These are phyloP conservation scores for Centropus unirufus DNA, from an alignment of 2,113 vertebrate species.

Conservation along the genomic window DNA sequence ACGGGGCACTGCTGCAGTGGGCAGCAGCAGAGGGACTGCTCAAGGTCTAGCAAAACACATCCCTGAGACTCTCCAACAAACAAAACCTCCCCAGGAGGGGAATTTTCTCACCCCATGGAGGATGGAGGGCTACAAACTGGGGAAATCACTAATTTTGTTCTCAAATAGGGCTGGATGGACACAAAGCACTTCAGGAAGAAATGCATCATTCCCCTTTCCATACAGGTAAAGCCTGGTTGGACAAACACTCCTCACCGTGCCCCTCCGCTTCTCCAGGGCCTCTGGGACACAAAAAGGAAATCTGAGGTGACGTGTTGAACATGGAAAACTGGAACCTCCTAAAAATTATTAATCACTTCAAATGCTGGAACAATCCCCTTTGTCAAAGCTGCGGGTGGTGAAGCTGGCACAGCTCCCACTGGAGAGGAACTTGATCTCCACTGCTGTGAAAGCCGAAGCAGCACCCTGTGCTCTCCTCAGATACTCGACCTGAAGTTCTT, in stretches of 20 bases:
- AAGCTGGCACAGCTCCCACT: background rate
- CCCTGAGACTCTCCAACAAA: background rate
- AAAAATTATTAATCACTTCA: background rate
- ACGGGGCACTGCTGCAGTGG: background rate
- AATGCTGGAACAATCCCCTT: background rate
- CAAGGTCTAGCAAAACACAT: background rate
- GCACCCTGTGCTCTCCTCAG: background rate
- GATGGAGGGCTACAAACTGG: background rate
- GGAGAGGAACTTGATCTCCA: background rate
- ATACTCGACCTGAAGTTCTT: background rate
- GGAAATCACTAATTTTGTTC: background rate
- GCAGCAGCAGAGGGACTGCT: background rate
- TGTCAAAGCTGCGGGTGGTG: background rate
- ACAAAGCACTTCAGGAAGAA: background rate
- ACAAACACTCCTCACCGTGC: background rate
- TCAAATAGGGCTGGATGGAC: background rate
- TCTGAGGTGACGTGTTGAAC: background rate
- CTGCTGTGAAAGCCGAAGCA: background rate
- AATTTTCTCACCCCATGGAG: background rate
- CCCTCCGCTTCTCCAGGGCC: background rate
- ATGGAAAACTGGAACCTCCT: background rate
- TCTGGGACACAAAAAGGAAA: background rate
- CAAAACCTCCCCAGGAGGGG: background rate
- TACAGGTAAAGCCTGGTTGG: background rate
- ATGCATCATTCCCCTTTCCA: rapidly evolving